Percentiles rank a stretch among this genome's conserved stretches.
phyloP scores from a whole-genome alignment of 2,888 invertebrate species.

The Hirtodrosophila confusa region DNA sequence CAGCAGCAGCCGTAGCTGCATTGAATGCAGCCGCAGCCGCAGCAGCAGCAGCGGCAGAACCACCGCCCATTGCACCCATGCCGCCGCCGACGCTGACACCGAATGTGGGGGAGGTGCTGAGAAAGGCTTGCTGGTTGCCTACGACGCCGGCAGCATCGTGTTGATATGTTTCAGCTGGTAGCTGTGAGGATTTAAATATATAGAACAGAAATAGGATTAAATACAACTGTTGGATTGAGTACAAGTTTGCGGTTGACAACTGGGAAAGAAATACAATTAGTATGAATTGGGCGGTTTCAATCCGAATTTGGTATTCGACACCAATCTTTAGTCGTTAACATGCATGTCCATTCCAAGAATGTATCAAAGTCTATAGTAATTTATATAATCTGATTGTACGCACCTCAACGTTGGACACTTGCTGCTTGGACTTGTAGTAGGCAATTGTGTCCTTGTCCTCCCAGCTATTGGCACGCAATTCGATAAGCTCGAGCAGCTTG shows the following conservation, averaged over 20 bases:
- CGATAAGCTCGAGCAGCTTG: conserved; percentile 95
- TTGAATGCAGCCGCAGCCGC: conserved; percentile 61
- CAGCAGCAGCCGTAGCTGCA: conserved; percentile 65
- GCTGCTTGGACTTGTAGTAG: conserved; percentile 90
- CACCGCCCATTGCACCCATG: conserved; percentile 43
- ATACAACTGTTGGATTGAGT: too few relatives aligned
- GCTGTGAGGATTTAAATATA: conserved; percentile 43
- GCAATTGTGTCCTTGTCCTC: conserved; percentile 93
- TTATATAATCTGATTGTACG: conserved; percentile 12
- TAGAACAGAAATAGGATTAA: too few relatives aligned
- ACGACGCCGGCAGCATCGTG: conserved; percentile 58
- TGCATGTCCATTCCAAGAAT: too few relatives aligned
- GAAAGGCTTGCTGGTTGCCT: conserved; percentile 82
- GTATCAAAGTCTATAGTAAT: too few relatives aligned
- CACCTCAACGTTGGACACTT: conserved; percentile 86
- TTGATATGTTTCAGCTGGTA: conserved; percentile 71
- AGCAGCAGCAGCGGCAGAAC: conserved; percentile 43
- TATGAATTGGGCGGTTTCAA: too few relatives aligned
- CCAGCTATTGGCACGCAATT: conserved; percentile 96
- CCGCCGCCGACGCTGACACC: conserved; percentile 73
- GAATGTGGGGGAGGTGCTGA: conserved; percentile 85
- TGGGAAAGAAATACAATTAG: too few relatives aligned
- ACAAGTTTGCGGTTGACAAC: too few relatives aligned
- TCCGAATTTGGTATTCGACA: too few relatives aligned
- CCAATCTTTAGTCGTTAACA: too few relatives aligned